phyloP scores from a whole-genome alignment of 2,113 vertebrate species.

The Mesitornis unicolor region DNA sequence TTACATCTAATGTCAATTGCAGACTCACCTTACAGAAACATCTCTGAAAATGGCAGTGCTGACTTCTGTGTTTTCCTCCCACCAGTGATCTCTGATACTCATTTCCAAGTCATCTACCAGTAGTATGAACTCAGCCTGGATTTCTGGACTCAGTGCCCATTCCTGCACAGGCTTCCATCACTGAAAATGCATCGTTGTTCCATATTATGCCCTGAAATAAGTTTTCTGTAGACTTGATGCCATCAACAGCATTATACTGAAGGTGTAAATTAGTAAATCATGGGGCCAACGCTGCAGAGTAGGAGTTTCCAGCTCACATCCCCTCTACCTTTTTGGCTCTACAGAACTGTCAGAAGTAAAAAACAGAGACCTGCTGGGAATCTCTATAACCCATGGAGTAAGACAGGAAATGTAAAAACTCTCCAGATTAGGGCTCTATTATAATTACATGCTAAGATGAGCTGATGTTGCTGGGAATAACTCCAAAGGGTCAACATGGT shows the following conservation, averaged over 20 bases:
- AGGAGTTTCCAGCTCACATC: neutral
- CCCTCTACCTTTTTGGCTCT: neutral
- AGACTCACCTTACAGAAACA: neutral
- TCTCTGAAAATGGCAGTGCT: neutral
- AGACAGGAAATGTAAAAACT: neutral
- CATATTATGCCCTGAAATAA: neutral
- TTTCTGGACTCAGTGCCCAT: neutral
- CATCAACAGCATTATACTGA: neutral
- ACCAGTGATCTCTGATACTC: neutral
- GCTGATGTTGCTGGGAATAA: neutral
- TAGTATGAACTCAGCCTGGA: neutral
- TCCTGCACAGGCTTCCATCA: neutral
- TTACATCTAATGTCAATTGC: neutral
- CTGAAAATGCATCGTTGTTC: neutral
- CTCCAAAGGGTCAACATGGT: neutral
- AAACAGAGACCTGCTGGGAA: neutral
- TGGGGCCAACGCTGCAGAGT: neutral
- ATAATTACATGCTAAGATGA: neutral
- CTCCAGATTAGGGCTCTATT: neutral
- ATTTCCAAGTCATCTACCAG: neutral
- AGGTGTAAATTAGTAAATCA: neutral
- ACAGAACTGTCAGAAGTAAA: neutral
- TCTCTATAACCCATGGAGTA: neutral
- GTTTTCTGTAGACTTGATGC: neutral
- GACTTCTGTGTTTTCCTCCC: neutral